Evolutionary conservation across 2,113 vertebrate genomes (phyloP), one percentile per base, ranked within the genome.

Genomic region (Scophthalmus maximus): DNA sequence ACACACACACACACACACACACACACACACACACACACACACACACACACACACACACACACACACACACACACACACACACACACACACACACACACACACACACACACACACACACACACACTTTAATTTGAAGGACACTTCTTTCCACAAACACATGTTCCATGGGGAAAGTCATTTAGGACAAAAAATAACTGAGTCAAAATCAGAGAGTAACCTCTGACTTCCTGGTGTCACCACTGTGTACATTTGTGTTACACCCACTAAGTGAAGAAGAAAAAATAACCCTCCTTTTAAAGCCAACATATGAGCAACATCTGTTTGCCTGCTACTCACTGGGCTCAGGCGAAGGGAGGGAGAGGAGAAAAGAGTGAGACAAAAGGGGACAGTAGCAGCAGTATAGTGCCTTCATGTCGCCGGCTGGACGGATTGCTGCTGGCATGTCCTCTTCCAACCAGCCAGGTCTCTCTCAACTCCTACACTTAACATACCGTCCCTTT

Each of bases 271-370:
- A 59, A 44, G 11, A 42, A 58, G 36, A 18, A 50, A 49, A 53
- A 53, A 67, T 82, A 55, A 20, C 27, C 52, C 30, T 75, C n/a
- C n/a, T 81, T 87, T 78, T 56, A 66, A 57, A 72, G 59, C 53
- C 0, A 83, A 87, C 87, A 92, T 74, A 82, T 79, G 82, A 88
- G 68, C 72, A 92, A 91, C 91, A 93, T 92, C 91, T 92, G 91
- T 87, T 61, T 67, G 63, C 64, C 73, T 68, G 76, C 29, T 30
- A 63, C 70, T 74, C 73, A 3, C 26, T 9, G 44, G 53, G 62
- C 25, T 67, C 65, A 20, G 62, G 66, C 75, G 53, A 68, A 36
- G 46, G 51, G 59, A 74, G 53, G 42, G 42, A 88, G 87, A 87
- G 70, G 68, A 87, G 83, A 84, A 84, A 17, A 46, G 49, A 76